Evolutionary conservation across 2,797 vertebrate species (phyloP), one percentile per base, ranked within the genome.

Genomic region (Podargus strigoides): DNA sequence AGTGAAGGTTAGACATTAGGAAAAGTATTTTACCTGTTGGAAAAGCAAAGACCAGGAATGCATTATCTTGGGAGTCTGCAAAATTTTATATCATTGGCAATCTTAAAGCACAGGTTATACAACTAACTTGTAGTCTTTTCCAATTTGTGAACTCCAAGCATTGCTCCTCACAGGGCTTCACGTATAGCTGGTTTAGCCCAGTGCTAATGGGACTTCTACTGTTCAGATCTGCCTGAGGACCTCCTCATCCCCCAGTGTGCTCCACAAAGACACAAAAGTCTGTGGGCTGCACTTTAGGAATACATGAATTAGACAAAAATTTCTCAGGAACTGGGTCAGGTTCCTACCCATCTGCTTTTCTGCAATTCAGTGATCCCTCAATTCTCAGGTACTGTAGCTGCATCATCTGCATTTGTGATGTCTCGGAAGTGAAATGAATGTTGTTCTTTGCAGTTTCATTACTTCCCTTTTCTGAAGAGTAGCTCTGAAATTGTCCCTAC

Each of bases 21-120:
- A 74, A 42, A 91, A 88, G 21, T 49, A 49, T 91, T 93, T 86
- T 63, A 94, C 47, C 56, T 64, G 32, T 77, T 91, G 47, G 84
- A 94, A 80, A 10, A 77, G 41, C 41, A 77, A 93, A 82, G 15
- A 68, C 3, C 19, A 77, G 67, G 44, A 93, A 85, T 36, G 26
- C 14, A 30, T 63, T 91, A 49, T 49, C 67, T 63, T 75, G 49
- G 44, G 47, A 91, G 7, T 50, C 34, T 55, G 42, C 49, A 76
- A 36, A 34, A 53, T 83, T 83, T 92, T 41, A 2, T 60, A 3
- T 47, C 19, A 46, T 8, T 68, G 34, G 2, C 9, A 4, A 14
- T 17, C n/a, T 84, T 94, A 44, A 90, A 90, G 63, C 11, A 28
- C 10, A 69, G 36, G 36, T 62, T 62, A 24, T 21, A 55, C 23